These are phyloP conservation scores for Cisticola juncidis DNA, from an alignment of 2,113 vertebrate species.

Conservation along the genomic window DNA sequence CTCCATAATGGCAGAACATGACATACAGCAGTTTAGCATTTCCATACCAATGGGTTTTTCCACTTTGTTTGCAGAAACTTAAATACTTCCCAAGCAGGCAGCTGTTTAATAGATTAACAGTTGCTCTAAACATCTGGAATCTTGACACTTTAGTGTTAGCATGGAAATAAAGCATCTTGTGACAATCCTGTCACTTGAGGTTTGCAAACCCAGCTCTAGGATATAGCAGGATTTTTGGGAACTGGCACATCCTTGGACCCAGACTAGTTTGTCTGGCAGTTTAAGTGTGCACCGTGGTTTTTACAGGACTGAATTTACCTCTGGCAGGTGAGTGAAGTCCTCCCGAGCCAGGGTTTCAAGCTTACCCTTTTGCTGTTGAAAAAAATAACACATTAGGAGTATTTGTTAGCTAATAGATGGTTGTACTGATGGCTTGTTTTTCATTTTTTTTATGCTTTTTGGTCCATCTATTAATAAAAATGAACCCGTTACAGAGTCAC, in stretches of 20 bases:
- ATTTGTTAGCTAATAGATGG: slow-evolving; percentile 85
- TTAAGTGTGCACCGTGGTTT: slow-evolving; percentile 71
- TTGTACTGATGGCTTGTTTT: slow-evolving; percentile 94
- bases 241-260: slow-evolving; percentile 67
- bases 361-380: slow-evolving; percentile 74
- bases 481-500: slow-evolving; percentile 99
- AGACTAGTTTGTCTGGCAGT: slow-evolving; percentile 66
- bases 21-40: slow-evolving; percentile 76
- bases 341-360: slow-evolving; percentile 70
- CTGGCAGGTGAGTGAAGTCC: slow-evolving; percentile 79
- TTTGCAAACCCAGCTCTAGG: slow-evolving; percentile 67
- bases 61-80: slow-evolving; percentile 53
- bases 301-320: slow-evolving; percentile 76
- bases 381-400: slow-evolving; percentile 76
- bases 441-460: slow-evolving; percentile 93
- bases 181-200: slow-evolving; percentile 45
- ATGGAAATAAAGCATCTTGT: slow-evolving; percentile 40
- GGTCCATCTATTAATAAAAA: slow-evolving; percentile 99
- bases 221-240: slow-evolving; percentile 66
- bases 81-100: slow-evolving; percentile 64
- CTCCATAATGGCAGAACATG: slow-evolving; percentile 78
- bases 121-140: slow-evolving; percentile 64
- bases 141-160: slow-evolving; percentile 40
- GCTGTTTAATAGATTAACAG: slow-evolving; percentile 70
- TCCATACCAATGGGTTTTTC: slow-evolving; percentile 71